Conservation (phyloP, 2,888 invertebrate genomes). For the Heteropelma amictum region DNA sequence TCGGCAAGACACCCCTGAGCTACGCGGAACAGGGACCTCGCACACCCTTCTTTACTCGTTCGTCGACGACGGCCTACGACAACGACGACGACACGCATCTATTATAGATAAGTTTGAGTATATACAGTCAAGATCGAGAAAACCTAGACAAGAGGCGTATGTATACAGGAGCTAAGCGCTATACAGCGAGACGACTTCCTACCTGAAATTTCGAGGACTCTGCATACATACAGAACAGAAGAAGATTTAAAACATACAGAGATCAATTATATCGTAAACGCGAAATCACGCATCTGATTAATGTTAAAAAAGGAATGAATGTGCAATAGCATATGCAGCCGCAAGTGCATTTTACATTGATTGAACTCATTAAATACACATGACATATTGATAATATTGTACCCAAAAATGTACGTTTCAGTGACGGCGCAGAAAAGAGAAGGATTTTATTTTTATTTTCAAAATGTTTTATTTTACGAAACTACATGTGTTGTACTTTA, state of each 20-base stretch:
- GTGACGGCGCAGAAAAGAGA: too few relatives aligned
- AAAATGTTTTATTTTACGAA: background rate
- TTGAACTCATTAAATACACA: too few relatives aligned
- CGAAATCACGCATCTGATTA: too few relatives aligned
- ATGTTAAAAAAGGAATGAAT: too few relatives aligned
- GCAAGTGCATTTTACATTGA: too few relatives aligned
- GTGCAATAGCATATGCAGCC: too few relatives aligned
- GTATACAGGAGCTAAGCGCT: conserved; percentile 29
- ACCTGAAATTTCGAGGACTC: conserved; percentile 58
- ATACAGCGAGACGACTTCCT: conserved; percentile 52
- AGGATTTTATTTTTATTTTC: background rate
- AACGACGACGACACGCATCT: conserved; percentile 57
- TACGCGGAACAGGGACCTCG: conserved; percentile 13
- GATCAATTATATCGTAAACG: background rate
- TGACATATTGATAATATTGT: too few relatives aligned
- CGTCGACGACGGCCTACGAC: conserved; percentile 51
- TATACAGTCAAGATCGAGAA: conserved; percentile 20
- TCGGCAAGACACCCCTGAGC: conserved; percentile 3
- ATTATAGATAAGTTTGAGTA: conserved; percentile 59
- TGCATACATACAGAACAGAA: conserved; percentile 25
- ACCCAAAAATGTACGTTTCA: too few relatives aligned
- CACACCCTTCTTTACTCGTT: conserved; percentile 38
- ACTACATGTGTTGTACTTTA: background rate
- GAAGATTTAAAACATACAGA: conserved; percentile 33
- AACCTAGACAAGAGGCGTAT: conserved; percentile 27